Conservation (phyloP, 2,888 invertebrate species). For the Malacosoma neustria region DNA sequence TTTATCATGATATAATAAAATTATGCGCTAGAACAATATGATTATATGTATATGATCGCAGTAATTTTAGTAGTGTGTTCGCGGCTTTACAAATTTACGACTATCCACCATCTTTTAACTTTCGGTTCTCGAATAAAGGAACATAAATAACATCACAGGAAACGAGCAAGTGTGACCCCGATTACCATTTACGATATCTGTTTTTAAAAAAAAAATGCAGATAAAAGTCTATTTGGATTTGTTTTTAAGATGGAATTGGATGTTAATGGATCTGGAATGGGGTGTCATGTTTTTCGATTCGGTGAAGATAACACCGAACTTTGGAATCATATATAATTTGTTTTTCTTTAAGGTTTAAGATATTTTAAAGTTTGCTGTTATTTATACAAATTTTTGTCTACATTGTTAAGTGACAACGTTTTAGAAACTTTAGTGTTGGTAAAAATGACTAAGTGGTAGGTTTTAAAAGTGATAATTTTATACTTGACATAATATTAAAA, state of each 20-base stretch:
- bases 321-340: not conserved
- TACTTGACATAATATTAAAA: no score
- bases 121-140: constrained; percentile 37
- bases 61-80: no score
- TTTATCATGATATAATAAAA: no score
- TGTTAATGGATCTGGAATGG: constrained; percentile 1
- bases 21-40: no score
- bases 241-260: not conserved
- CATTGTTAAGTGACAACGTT: no score
- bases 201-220: constrained; percentile 1
- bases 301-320: not conserved
- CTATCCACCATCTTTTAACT: constrained; percentile 43
- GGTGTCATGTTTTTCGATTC: constrained; percentile 8
- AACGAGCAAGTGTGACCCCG: constrained; percentile 26
- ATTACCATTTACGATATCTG: constrained; percentile 27
- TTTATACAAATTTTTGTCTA: no score
- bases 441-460: no score
- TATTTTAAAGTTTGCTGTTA: no score
- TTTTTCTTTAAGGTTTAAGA: no score
- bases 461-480: no score
- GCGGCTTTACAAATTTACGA: constrained; percentile 56
- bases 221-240: not conserved
- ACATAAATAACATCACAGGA: constrained; percentile 9
- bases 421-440: no score
- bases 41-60: no score